Base-by-base conservation (phyloP, 2,888 invertebrate genomes). In the Fissipunctia ypsillon region DNA sequence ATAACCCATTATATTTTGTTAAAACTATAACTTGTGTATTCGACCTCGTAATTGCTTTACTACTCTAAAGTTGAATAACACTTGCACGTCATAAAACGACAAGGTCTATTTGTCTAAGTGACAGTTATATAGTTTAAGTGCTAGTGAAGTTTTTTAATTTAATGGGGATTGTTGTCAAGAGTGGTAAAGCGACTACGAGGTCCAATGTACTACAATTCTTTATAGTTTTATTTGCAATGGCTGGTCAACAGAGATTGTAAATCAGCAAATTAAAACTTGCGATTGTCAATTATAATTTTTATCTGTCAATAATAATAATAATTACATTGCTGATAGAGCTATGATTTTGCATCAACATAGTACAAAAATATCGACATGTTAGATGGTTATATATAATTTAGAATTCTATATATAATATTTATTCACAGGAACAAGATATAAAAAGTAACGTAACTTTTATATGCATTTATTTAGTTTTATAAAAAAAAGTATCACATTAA, bases 381-480 rank as follows among this genome's bases (percentile, higher is more conserved):
- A 16, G 5, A 28, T 22, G 3, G 2, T 16, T 3, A 10, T 22
- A 22, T 3, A 10, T 22, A 22, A 31, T 45, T 3, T 28, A n/a
- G 7, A 60, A 31, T 31, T n/a, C 12, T 19, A 31, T 14, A 3
- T 12, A n/a, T 31, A 19, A 22, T 14, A 41, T 28, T 16, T 7
- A 2, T 28, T 28, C 14, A 57, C 16, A 59, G 19, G 22, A 10
- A 59, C 3, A 38, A 59, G 10, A n/a, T 12, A 65, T 25, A 3
- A 65, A 59, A 57, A 31, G 0, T 12, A 22, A 38, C 0, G 0
- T 35, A 31, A 16, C 2, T 72, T 43, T 69, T n/a, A 50, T 50
- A 69, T 41, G 41, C 28, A 59, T 80, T 63, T 80, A 73, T 66
- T 80, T 66, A 64, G 22, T 28, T 50, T 22, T 52, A 31, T 16